Evolutionary conservation across 2,888 invertebrate species (phyloP), one percentile per base, ranked within the genome.

Genomic region (Tinea pellionella): DNA sequence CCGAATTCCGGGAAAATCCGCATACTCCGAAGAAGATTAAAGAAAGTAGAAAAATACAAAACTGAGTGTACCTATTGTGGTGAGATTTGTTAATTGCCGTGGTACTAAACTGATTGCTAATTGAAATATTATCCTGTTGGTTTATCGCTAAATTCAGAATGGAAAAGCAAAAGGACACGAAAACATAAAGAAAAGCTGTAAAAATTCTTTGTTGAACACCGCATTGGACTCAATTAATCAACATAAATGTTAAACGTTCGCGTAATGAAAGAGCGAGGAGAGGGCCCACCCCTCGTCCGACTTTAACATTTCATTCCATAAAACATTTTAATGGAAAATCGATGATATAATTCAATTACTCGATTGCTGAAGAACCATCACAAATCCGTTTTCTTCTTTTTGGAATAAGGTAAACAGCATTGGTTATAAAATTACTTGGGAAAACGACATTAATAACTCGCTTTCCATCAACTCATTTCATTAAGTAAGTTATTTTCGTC

Each of bases 281-380:
- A 69, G 75, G 80, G 37, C 56, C n/a, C 24, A 47, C 58, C 29
- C 78, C 76, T 77, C 71, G 81, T 80, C 72, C 76, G 72, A 75
- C 77, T 80, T 78, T 76, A 74, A 79, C 82, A 80, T 80, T 84
- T 78, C 80, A 80, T 77, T 79, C 83, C 85, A 84, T 84, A 83
- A 86, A 86, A 71, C 85, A 83, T 84, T 83, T 85, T 85, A 86
- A 87, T 85, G 84, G 85, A 78, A 86, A 87, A 87, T 87, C 86
- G 80, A 87, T 85, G 81, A 77, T 78, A 84, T 86, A 85, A 86
- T 86, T 83, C 81, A 85, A 84, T 86, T 85, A 84, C 78, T 69
- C 70, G 73, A 73, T 75, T 68, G 78, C 75, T 74, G 70, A 73
- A 75, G 74, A 76, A 72, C 71, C 29, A 76, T 77, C 72, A 78